Evolutionary conservation across 2,113 vertebrate species (phyloP).

Genomic region (Rallus limicola): DNA sequence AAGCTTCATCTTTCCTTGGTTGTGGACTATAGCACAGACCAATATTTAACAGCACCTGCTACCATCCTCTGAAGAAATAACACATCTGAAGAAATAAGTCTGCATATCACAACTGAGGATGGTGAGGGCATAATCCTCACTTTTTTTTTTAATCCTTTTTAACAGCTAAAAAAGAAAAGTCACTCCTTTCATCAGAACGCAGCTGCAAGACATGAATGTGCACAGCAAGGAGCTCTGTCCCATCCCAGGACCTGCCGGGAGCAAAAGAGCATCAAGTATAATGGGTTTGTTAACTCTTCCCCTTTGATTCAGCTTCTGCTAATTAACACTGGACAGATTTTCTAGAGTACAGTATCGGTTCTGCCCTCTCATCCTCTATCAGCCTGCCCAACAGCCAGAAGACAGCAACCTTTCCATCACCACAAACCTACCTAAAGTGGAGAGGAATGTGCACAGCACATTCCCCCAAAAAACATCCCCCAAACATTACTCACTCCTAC

Average conservation of each 20-base stretch:
- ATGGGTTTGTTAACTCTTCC: background rate
- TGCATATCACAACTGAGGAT: background rate
- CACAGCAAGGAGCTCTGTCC: background rate
- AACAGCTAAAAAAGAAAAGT: background rate
- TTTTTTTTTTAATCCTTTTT: background rate
- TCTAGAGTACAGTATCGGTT: background rate
- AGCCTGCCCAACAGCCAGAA: background rate
- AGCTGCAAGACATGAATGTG: background rate
- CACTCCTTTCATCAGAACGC: background rate
- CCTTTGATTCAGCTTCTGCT: background rate
- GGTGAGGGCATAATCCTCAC: background rate
- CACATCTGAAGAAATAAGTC: constrained; percentile 8
- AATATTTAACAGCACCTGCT: background rate
- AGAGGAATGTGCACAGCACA: too few species aligned
- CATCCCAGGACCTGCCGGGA: background rate
- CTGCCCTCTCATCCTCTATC: background rate
- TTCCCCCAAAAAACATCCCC: background rate
- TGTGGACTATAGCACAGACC: background rate
- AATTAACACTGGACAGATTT: background rate
- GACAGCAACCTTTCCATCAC: background rate
- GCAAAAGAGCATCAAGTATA: background rate
- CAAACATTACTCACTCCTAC: background rate
- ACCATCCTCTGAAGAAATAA: background rate
- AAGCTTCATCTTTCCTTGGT: background rate
- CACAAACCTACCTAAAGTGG: background rate